These are phyloP conservation scores for Aselliscus stoliczkanus DNA, from an alignment of 2,797 vertebrate genomes.

Conservation along the genomic window DNA sequence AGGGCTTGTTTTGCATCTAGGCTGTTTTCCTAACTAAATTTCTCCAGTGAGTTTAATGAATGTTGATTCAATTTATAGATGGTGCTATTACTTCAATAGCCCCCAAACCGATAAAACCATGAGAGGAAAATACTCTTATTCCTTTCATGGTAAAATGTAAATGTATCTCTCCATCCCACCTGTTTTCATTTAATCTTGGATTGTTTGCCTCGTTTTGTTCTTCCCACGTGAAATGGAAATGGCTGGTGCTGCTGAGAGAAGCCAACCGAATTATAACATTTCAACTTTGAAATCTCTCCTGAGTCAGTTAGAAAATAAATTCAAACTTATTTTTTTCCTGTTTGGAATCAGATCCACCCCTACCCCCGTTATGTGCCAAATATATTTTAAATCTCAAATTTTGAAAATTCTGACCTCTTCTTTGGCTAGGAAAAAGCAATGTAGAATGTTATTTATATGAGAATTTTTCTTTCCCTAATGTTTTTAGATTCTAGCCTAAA, in stretches of 20 bases:
- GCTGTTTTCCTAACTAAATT: constrained; percentile 60
- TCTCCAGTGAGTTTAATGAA: constrained; percentile 65
- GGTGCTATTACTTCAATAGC: constrained; percentile 63
- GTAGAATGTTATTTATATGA: not conserved
- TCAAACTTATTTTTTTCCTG: constrained; percentile 31
- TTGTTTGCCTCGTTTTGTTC: constrained; percentile 39
- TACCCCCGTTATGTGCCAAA: not conserved
- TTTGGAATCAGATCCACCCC: not conserved
- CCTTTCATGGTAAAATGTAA: constrained; percentile 59
- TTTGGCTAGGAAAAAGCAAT: constrained; percentile 24
- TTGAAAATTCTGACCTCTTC: not conserved
- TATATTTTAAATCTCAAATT: not conserved
- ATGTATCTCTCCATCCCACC: not conserved
- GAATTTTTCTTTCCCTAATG: not conserved
- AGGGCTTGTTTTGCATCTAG: constrained; percentile 56
- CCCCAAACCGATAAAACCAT: constrained; percentile 42
- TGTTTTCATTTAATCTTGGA: constrained; percentile 56
- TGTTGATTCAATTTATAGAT: constrained; percentile 67
- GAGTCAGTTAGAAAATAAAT: constrained; percentile 55
- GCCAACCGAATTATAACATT: not conserved
- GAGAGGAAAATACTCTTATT: constrained; percentile 50
- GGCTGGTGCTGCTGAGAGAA: not conserved
- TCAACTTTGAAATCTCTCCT: constrained; percentile 7
- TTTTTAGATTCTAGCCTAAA: constrained; percentile 9
- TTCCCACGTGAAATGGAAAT: constrained; percentile 22